phyloP scores from a whole-genome alignment of 1,140 invertebrate species.

The Nephila pilipes region DNA sequence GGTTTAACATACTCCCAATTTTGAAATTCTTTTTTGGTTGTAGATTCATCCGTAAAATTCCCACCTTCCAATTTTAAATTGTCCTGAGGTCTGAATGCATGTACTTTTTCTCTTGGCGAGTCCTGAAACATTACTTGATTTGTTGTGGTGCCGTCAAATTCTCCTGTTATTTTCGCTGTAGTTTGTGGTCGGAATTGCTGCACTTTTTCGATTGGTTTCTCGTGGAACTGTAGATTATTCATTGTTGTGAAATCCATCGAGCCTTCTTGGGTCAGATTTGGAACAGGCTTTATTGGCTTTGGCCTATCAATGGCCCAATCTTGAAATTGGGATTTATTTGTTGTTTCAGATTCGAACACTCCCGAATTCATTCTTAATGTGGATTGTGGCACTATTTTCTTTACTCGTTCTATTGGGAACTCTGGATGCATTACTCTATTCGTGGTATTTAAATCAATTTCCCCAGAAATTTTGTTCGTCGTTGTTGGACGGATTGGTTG shows the following conservation, averaged over 20 bases:
- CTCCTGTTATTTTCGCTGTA: constrained; percentile 29
- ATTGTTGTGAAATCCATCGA: constrained; percentile 81
- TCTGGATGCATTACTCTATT: constrained; percentile 1
- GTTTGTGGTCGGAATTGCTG: constrained; percentile 38
- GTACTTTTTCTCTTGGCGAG: neutral
- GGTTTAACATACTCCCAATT: constrained; percentile 43
- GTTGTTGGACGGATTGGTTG: constrained; percentile 54
- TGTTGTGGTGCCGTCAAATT: constrained; percentile 71
- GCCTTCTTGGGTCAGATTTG: constrained; percentile 80
- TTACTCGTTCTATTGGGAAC: constrained; percentile 36
- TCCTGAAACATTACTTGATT: constrained; percentile 66
- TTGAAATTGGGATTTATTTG: constrained; percentile 79
- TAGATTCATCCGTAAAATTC: constrained; percentile 16
- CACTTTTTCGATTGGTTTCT: constrained; percentile 49
- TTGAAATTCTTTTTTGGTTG: constrained; percentile 61
- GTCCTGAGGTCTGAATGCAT: constrained; percentile 15
- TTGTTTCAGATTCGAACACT: constrained; percentile 53
- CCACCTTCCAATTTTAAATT: constrained; percentile 51
- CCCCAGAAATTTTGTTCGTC: constrained; percentile 36
- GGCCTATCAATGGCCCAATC: constrained; percentile 77
- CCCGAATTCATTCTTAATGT: constrained; percentile 59
- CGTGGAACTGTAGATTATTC: constrained; percentile 63
- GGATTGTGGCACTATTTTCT: constrained; percentile 51
- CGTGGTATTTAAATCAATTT: constrained; percentile 65
- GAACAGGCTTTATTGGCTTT: constrained; percentile 79